Percentiles rank a stretch among this genome's conserved stretches.
phyloP scores from a whole-genome alignment of 2,797 vertebrate species.

The Hapalemur alaotrensis region DNA sequence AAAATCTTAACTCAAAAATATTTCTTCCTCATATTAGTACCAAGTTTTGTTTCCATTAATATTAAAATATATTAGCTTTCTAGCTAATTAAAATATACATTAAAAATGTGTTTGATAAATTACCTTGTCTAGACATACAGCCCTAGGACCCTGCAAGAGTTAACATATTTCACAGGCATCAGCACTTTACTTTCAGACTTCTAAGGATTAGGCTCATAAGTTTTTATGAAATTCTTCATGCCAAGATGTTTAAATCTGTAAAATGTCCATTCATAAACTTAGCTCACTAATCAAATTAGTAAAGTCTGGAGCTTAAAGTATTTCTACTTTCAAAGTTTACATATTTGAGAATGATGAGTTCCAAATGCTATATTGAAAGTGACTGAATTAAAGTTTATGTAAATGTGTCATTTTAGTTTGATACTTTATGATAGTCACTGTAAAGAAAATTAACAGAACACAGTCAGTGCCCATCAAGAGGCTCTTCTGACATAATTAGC shows the following conservation, averaged over 20 bases:
- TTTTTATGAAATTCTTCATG: slow-evolving; percentile 24
- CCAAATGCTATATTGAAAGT: slow-evolving; percentile 47
- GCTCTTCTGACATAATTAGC: background rate
- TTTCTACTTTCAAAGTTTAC: slow-evolving; percentile 41
- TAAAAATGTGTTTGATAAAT: background rate
- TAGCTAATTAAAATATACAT: background rate
- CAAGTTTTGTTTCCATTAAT: background rate
- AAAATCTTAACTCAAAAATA: background rate
- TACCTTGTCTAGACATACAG: background rate
- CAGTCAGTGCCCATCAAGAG: background rate
- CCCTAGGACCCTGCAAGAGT: background rate
- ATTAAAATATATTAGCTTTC: background rate
- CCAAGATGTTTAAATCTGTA: background rate
- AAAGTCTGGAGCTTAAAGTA: slow-evolving; percentile 17
- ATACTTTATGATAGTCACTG: background rate
- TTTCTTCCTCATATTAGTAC: background rate
- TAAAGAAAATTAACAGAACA: background rate
- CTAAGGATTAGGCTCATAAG: background rate
- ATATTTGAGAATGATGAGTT: slow-evolving; percentile 36
- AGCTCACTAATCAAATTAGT: slow-evolving; percentile 46
- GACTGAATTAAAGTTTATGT: slow-evolving; percentile 9
- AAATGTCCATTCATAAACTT: slow-evolving; percentile 9
- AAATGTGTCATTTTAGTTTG: slow-evolving; percentile 16
- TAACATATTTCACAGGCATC: background rate
- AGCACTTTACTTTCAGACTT: background rate